These are phyloP conservation scores for Minunthozetes semirufus DNA, from an alignment of 2,888 invertebrate species.

Conservation along the genomic window DNA sequence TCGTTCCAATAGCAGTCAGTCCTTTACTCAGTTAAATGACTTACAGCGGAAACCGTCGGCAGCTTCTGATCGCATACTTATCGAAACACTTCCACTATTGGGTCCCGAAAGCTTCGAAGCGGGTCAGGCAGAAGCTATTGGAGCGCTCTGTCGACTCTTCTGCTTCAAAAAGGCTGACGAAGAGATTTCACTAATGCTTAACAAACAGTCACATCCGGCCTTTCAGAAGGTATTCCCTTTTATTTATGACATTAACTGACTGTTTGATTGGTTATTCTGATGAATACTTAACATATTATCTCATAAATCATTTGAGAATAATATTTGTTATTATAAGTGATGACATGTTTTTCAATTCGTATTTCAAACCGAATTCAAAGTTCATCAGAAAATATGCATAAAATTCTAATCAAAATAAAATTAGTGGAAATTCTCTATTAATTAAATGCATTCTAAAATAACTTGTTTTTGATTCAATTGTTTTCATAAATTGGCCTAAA, in stretches of 20 bases:
- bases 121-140: slow-evolving; percentile 88
- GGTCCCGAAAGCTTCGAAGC: slow-evolving; percentile 49
- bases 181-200: slow-evolving; percentile 59
- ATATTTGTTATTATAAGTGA: too few relatives aligned
- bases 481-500: background rate
- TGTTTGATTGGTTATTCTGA: too few relatives aligned
- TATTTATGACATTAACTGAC: background rate
- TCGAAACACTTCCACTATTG: background rate
- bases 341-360: too few relatives aligned
- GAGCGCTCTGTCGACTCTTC: slow-evolving; percentile 88
- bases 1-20: slow-evolving; percentile 14
- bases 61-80: slow-evolving; percentile 27
- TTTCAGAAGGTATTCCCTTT: slow-evolving; percentile 29
- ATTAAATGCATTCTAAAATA: background rate
- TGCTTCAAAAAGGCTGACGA: slow-evolving; percentile 92
- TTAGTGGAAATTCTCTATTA: background rate
- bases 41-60: slow-evolving; percentile 19
- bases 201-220: slow-evolving; percentile 35
- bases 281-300: too few relatives aligned
- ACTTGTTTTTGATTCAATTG: background rate
- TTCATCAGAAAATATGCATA: too few relatives aligned
- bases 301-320: too few relatives aligned
- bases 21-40: slow-evolving; percentile 16
- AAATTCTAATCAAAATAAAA: too few relatives aligned
- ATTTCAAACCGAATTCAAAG: too few relatives aligned